These are phyloP conservation scores for Diceros bicornis DNA, from an alignment of 2,797 vertebrate genomes.

Conservation along the genomic window DNA sequence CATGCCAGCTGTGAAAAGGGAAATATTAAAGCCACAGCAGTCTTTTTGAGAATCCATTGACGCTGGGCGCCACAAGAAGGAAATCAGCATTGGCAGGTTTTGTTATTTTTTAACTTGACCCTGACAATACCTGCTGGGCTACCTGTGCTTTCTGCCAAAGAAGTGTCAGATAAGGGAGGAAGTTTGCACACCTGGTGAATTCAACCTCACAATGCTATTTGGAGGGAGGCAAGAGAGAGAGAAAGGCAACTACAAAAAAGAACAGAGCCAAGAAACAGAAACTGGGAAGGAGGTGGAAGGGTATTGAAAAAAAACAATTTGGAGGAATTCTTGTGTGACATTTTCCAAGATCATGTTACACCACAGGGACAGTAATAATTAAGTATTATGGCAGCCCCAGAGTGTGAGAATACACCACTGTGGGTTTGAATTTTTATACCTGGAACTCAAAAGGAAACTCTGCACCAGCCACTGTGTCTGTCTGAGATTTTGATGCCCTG, in stretches of 20 bases:
- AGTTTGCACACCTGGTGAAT: slow-evolving; percentile 89
- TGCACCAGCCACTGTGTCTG: slow-evolving; percentile 58
- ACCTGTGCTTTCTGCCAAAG: slow-evolving; percentile 85
- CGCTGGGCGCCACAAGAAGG: slow-evolving; percentile 74
- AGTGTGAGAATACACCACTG: slow-evolving; percentile 46
- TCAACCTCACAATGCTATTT: slow-evolving; percentile 77
- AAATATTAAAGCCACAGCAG: slow-evolving; percentile 74
- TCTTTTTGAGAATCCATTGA: slow-evolving; percentile 68
- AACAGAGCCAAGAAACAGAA: slow-evolving; percentile 66
- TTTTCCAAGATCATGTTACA: slow-evolving; percentile 76
- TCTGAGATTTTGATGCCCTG: slow-evolving; percentile 59
- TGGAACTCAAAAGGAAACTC: slow-evolving; percentile 71
- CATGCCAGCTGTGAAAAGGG: slow-evolving; percentile 76
- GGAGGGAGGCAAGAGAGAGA: slow-evolving; percentile 57
- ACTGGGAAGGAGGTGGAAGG: slow-evolving; percentile 60
- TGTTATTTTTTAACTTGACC: slow-evolving; percentile 79
- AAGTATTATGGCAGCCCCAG: not conserved
- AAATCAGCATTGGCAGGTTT: slow-evolving; percentile 82
- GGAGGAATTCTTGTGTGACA: slow-evolving; percentile 66
- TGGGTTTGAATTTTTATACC: slow-evolving; percentile 67
- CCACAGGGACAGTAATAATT: slow-evolving; percentile 66
- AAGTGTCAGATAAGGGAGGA: slow-evolving; percentile 83
- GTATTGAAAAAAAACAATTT: slow-evolving; percentile 72
- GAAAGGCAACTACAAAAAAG: slow-evolving; percentile 69
- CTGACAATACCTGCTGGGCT: slow-evolving; percentile 83